Evolutionary conservation across 2,797 vertebrate genomes (phyloP).

Genomic region (Petrocephalus sullivani): DNA sequence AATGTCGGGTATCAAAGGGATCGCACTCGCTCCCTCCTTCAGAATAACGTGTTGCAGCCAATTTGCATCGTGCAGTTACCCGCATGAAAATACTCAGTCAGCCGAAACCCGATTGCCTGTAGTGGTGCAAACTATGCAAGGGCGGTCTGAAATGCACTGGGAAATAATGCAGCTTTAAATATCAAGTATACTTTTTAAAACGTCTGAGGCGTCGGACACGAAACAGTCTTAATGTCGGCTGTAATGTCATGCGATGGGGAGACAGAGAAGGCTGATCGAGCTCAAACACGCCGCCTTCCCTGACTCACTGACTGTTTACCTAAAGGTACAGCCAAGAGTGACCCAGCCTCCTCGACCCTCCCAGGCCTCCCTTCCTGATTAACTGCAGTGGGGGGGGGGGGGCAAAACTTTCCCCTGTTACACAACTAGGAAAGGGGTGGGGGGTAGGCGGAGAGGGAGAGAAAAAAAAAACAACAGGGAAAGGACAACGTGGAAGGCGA

Average conservation of each 20-base stretch:
- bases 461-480: background rate
- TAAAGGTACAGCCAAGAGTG: conserved; percentile 59
- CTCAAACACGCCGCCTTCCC: conserved; percentile 37
- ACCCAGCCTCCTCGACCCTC: conserved; percentile 45
- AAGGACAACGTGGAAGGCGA: conserved; percentile 20
- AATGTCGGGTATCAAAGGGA: background rate
- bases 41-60: background rate
- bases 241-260: background rate
- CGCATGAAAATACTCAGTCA: background rate
- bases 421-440: conserved; percentile 30
- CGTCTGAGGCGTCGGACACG: background rate
- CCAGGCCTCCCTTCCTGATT: conserved; percentile 58
- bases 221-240: background rate
- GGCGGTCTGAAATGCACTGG: background rate
- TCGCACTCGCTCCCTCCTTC: background rate
- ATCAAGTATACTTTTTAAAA: background rate
- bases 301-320: conserved; percentile 64
- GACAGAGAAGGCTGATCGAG: conserved; percentile 19
- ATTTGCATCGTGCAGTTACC: background rate
- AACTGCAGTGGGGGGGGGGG: conserved; percentile 58
- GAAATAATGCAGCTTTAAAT: background rate
- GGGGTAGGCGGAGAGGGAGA: background rate
- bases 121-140: background rate
- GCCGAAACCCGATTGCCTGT: background rate
- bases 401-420: conserved; percentile 29